Conservation (phyloP, 37 sponge, comb jelly and placozoan species). For the Mnemiopsis leidyi region DNA sequence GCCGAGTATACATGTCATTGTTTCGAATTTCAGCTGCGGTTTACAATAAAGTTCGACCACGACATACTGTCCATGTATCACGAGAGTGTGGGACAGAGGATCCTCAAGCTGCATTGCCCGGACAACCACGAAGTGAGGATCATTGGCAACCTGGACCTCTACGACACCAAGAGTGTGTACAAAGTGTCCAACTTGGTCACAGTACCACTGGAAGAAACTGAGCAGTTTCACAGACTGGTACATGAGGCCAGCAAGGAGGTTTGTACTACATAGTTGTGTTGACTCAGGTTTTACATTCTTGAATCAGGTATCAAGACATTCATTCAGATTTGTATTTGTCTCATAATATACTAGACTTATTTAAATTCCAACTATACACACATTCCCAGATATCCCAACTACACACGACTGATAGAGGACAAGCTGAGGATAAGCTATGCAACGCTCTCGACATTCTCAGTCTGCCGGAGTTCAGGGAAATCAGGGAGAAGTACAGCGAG, state of each 20-base stretch:
- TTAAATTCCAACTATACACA: too few relatives aligned
- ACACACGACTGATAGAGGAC: background rate
- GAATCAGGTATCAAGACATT: too few relatives aligned
- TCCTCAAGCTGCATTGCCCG: conserved; percentile 55
- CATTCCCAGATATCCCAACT: conserved; percentile 49
- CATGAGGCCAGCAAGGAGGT: conserved; percentile 65
- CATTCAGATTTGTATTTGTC: too few relatives aligned
- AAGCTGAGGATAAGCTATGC: conserved; percentile 32
- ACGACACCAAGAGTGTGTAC: conserved; percentile 14
- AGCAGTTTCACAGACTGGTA: conserved; percentile 56
- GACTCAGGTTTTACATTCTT: too few relatives aligned
- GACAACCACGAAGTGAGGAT: conserved; percentile 57
- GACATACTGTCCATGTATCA: background rate
- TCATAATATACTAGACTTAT: too few relatives aligned
- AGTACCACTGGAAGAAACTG: conserved; percentile 43
- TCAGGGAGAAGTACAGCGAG: conserved; percentile 5
- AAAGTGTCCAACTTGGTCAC: conserved; percentile 55
- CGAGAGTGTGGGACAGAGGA: background rate
- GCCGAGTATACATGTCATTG: too few relatives aligned
- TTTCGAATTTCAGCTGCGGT: conserved; percentile 40
- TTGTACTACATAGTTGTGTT: background rate
- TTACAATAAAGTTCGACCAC: conserved; percentile 55
- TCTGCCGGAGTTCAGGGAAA: background rate
- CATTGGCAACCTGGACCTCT: conserved; percentile 59
- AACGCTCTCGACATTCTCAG: conserved; percentile 11